Percentiles rank a stretch among this genome's conserved stretches.
Conservation (phyloP, 2,113 vertebrate species). For the Axis porcinus region DNA sequence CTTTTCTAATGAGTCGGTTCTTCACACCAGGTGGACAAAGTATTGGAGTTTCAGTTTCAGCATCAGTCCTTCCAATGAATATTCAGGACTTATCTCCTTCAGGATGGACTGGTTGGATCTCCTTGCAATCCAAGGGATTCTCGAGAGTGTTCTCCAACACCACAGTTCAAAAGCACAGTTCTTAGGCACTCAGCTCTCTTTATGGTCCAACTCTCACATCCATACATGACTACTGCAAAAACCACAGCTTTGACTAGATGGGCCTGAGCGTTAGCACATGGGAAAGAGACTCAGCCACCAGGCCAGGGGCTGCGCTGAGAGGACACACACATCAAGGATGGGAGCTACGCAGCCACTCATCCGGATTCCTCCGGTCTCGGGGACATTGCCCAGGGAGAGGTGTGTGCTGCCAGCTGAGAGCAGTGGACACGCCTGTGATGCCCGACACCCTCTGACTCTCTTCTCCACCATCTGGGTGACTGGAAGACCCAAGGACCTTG, state of each 20-base stretch:
- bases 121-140: not conserved
- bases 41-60: not conserved
- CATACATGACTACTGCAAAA: not conserved
- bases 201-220: not conserved
- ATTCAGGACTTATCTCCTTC: not conserved
- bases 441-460: not conserved
- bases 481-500: accelerated
- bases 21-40: not conserved
- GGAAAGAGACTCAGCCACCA: not conserved
- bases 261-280: not conserved
- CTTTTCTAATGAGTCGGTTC: not conserved
- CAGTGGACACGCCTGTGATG: accelerated
- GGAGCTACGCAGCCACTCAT: accelerated
- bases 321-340: accelerated
- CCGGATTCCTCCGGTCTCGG: accelerated
- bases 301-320: too few relatives aligned
- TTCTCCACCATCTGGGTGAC: accelerated
- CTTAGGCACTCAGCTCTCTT: not conserved
- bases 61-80: not conserved
- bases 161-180: not conserved
- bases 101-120: not conserved
- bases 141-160: not conserved
- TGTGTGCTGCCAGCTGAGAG: not conserved
- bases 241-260: not conserved
- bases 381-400: not conserved